These are phyloP conservation scores for Bedellia somnulentella DNA, from an alignment of 2,888 invertebrate genomes.

Conservation along the genomic window DNA sequence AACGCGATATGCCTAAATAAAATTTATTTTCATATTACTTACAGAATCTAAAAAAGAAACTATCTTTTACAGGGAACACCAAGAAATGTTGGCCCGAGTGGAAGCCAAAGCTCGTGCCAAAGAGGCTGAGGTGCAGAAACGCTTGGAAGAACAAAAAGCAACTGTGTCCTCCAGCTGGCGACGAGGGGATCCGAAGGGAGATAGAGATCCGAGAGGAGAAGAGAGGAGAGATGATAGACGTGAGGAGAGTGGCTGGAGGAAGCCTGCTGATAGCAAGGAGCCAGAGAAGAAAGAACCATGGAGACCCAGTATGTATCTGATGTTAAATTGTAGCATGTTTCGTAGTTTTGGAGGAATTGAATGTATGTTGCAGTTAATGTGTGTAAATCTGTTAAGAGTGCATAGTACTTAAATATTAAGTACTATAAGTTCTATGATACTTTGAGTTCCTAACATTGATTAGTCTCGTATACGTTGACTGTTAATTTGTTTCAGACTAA, in stretches of 20 bases:
- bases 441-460: too few species aligned
- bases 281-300: constrained; percentile 28
- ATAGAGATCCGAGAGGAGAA: constrained; percentile 13
- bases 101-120: constrained; percentile 68
- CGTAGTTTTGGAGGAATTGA: neutral
- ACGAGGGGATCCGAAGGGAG: constrained; percentile 18
- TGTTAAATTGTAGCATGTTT: neutral
- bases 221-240: constrained; percentile 13
- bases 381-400: too few species aligned
- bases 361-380: too few species aligned
- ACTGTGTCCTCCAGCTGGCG: constrained; percentile 21
- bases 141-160: constrained; percentile 44
- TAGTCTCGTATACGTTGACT: too few species aligned
- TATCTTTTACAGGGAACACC: constrained; percentile 53
- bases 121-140: constrained; percentile 72
- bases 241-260: constrained; percentile 11
- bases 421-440: too few species aligned
- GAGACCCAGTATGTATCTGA: constrained; percentile 23
- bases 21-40: too few species aligned
- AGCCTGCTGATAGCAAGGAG: constrained; percentile 21
- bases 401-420: too few species aligned
- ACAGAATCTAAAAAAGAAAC: neutral
- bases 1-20: too few species aligned
- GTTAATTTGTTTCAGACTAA: too few species aligned
- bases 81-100: constrained; percentile 66